Evolutionary conservation across 2,113 vertebrate genomes (phyloP).

Genomic region (Illadopsis cleaveri): DNA sequence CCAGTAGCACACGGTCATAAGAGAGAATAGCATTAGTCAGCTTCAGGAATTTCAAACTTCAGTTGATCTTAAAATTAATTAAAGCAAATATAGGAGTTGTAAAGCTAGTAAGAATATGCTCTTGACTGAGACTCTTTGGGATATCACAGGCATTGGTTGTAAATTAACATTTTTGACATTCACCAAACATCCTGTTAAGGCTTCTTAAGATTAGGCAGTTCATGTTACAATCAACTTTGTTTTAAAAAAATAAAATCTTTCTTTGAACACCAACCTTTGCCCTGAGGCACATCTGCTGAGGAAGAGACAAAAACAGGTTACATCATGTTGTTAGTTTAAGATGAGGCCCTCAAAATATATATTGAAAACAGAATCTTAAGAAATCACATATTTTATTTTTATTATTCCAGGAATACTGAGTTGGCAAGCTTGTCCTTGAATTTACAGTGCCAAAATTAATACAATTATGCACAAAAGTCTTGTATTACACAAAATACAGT

Average conservation of each 20-base stretch:
- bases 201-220: slow-evolving; percentile 38
- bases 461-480: slow-evolving; percentile 26
- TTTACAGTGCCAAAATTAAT: slow-evolving; percentile 34
- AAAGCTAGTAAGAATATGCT: neutral
- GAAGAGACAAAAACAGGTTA: slow-evolving; percentile 52
- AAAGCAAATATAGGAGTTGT: neutral
- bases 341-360: slow-evolving; percentile 41
- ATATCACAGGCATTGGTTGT: neutral
- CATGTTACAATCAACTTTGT: slow-evolving; percentile 41
- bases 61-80: neutral
- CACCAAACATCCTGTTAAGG: slow-evolving; percentile 31
- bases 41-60: neutral
- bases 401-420: slow-evolving; percentile 58
- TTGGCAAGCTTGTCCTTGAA: slow-evolving; percentile 12
- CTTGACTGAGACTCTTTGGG: neutral
- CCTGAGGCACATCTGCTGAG: slow-evolving; percentile 55
- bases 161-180: slow-evolving; percentile 27
- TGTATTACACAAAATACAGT: slow-evolving; percentile 25
- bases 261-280: slow-evolving; percentile 56
- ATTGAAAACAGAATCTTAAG: slow-evolving; percentile 48
- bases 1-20: neutral
- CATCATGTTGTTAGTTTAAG: slow-evolving; percentile 56
- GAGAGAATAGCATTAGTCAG: neutral
- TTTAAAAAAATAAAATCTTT: slow-evolving; percentile 50
- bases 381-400: slow-evolving; percentile 52